Evolutionary conservation across 92 coral and sea anemone species (phyloP).

Genomic region (Paramuricea clavata): DNA sequence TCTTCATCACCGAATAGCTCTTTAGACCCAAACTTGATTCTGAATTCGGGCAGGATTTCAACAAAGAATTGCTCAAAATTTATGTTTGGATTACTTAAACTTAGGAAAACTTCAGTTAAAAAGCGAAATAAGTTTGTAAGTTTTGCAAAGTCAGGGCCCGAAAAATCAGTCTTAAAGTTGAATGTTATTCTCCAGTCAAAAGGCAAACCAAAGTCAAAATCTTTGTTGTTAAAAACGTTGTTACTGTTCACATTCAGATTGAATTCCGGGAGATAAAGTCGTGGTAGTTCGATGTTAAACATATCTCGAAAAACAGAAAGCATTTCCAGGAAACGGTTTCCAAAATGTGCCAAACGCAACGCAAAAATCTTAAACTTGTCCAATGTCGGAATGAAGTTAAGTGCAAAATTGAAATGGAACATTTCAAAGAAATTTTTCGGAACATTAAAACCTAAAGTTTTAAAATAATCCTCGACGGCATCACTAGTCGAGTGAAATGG

Average conservation of each 20-base stretch:
- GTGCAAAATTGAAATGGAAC: conserved; percentile 80
- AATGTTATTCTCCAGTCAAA: conserved; percentile 84
- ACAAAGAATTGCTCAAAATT: neutral
- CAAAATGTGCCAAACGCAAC: conserved; percentile 68
- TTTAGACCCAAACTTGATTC: conserved; percentile 51
- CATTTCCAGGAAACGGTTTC: conserved; percentile 80
- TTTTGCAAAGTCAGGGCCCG: conserved; percentile 60
- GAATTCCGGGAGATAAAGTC: conserved; percentile 67
- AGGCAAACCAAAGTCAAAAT: conserved; percentile 84
- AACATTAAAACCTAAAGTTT: conserved; percentile 54
- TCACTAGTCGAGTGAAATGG: conserved; percentile 72
- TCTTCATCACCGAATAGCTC: neutral
- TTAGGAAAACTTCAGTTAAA: neutral
- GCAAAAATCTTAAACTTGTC: conserved; percentile 69
- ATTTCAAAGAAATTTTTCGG: conserved; percentile 80
- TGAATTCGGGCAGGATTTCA: conserved; percentile 66
- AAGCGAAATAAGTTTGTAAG: neutral
- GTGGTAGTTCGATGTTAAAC: conserved; percentile 66
- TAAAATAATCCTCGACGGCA: conserved; percentile 83
- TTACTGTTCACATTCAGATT: conserved; percentile 50
- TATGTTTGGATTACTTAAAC: conserved; percentile 70
- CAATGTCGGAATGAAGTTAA: conserved; percentile 77
- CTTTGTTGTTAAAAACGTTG: neutral
- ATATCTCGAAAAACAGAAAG: conserved; percentile 73
- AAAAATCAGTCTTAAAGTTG: conserved; percentile 72